Evolutionary conservation across 2,888 invertebrate genomes (phyloP).

Genomic region (Timandra comae): DNA sequence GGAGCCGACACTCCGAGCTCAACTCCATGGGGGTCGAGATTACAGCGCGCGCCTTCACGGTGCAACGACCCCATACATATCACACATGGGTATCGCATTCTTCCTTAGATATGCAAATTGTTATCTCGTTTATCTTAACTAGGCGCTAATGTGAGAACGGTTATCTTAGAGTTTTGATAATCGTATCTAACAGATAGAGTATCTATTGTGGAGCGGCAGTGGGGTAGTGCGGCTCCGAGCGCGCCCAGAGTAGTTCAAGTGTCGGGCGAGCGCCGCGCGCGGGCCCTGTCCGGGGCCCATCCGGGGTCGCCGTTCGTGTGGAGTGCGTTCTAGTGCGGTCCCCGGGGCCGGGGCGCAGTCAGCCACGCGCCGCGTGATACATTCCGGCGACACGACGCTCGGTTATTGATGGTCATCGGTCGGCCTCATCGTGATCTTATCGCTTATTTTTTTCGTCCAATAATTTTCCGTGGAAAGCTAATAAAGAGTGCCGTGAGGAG

Average conservation of each 20-base stretch:
- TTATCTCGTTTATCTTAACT: conserved; percentile 75
- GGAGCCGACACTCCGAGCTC: too few species aligned
- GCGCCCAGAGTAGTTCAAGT: too few species aligned
- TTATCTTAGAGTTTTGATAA: conserved; percentile 68
- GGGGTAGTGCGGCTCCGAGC: background rate
- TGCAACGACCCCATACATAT: conserved; percentile 56
- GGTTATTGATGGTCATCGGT: conserved; percentile 66
- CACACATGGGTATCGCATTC: conserved; percentile 41
- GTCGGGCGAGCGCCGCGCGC: background rate
- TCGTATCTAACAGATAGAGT: conserved; percentile 65
- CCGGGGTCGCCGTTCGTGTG: too few species aligned
- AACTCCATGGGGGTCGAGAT: too few species aligned
- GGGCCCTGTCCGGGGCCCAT: too few species aligned
- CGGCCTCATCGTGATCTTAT: conserved; percentile 66
- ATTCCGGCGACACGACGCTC: conserved; percentile 36
- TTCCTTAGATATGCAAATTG: conserved; percentile 69
- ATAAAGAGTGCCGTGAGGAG: conserved; percentile 32
- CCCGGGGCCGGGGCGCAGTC: too few species aligned
- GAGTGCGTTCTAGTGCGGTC: background rate
- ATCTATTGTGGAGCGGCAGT: conserved; percentile 43
- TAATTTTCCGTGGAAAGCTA: conserved; percentile 69
- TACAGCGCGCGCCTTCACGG: too few species aligned
- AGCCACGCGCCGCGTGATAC: conserved; percentile 26
- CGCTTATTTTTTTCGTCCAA: conserved; percentile 65
- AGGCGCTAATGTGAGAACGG: conserved; percentile 65